Conservation (phyloP, 2,888 invertebrate species). For the Pocota personata region DNA sequence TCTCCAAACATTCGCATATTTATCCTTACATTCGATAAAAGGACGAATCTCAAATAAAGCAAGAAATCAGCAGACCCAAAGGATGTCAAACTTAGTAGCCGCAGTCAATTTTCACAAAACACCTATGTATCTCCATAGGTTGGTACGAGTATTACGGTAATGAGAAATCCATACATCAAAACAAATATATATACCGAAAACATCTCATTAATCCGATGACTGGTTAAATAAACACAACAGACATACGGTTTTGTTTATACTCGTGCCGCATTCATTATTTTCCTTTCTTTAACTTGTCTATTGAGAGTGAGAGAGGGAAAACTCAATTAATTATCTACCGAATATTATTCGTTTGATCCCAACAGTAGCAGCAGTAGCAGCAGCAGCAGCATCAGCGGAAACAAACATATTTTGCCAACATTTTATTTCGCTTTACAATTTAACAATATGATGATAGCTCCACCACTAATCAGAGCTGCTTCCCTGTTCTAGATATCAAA, state of each 20-base stretch:
- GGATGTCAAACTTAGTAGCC: too few relatives aligned
- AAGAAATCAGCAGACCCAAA: too few relatives aligned
- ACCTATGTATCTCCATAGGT: too few relatives aligned
- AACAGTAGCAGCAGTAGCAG: background rate
- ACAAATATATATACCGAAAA: background rate
- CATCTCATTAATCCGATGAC: constrained; percentile 49
- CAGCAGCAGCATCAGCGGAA: constrained; percentile 14
- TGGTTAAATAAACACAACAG: constrained; percentile 42
- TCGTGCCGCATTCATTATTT: constrained; percentile 22
- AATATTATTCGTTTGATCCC: constrained; percentile 46
- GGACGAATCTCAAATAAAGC: too few relatives aligned
- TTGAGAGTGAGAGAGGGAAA: constrained; percentile 1
- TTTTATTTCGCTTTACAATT: constrained; percentile 28
- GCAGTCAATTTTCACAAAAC: too few relatives aligned
- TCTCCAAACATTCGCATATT: too few relatives aligned
- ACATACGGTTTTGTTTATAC: background rate
- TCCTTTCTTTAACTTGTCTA: constrained; percentile 16
- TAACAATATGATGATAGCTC: constrained; percentile 36
- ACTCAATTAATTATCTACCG: constrained; percentile 36
- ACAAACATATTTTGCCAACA: constrained; percentile 38
- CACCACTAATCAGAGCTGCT: background rate
- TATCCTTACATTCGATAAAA: too few relatives aligned
- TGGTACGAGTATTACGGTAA: too few relatives aligned
- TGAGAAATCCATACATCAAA: too few relatives aligned
- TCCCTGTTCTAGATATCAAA: background rate